Evolutionary conservation across 2,797 vertebrate species (phyloP).

Genomic region (Peromyscus aztecus): DNA sequence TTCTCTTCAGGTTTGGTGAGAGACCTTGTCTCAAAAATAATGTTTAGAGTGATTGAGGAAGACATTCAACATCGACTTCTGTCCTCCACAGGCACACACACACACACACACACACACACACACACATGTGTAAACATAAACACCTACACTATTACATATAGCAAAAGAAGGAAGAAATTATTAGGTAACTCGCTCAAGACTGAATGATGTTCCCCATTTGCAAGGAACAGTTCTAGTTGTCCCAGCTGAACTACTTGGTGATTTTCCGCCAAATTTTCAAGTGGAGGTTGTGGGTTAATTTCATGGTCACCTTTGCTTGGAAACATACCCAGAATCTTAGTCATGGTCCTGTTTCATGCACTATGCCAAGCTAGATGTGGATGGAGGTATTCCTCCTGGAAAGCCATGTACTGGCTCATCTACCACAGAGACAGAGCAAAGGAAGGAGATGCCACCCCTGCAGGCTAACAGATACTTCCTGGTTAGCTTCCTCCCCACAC

Average conservation of each 20-base stretch:
- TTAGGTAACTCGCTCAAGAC: background rate
- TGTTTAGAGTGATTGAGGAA: background rate
- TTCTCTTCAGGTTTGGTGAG: background rate
- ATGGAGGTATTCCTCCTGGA: background rate
- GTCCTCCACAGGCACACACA: background rate
- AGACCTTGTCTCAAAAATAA: background rate
- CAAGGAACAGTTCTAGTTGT: background rate
- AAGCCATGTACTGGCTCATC: background rate
- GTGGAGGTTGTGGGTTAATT: background rate
- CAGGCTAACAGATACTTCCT: background rate
- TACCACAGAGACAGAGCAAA: background rate
- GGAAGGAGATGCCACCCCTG: accelerated
- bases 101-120: no score
- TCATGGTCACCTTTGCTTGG: background rate
- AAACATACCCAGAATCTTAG: background rate
- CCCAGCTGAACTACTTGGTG: background rate
- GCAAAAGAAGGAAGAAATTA: background rate
- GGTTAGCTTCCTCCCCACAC: background rate
- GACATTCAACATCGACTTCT: background rate
- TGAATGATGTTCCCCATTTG: background rate
- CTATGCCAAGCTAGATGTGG: background rate
- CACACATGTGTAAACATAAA: background rate
- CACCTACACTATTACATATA: background rate
- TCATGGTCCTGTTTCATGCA: no score
- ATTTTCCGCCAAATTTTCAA: background rate